Percentiles rank a stretch among this genome's conserved stretches.
These are phyloP conservation scores for human (Homo sapiens) DNA, from an alignment of 2,113 vertebrate genomes.

Conservation along the genomic window DNA sequence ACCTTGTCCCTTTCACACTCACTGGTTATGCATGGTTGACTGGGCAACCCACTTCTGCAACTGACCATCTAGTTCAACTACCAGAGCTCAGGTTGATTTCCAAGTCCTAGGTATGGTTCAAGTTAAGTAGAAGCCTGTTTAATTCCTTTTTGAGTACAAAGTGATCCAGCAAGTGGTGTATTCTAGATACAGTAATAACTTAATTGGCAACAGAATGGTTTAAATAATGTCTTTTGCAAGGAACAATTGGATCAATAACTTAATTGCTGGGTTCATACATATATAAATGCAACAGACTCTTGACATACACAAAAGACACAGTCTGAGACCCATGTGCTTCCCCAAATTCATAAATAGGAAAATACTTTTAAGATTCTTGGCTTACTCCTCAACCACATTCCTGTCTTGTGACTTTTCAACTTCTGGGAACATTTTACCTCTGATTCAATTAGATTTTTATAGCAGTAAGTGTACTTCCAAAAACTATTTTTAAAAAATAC, in stretches of 20 bases:
- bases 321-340: neutral
- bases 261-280: neutral
- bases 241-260: neutral
- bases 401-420: neutral
- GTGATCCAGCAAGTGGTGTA: neutral
- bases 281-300: neutral
- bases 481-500: neutral
- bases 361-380: neutral
- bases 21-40: slow-evolving; percentile 14
- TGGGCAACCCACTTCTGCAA: slow-evolving; percentile 35
- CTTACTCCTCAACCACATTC: neutral
- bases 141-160: neutral
- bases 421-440: neutral
- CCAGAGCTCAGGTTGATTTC: neutral
- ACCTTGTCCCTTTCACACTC: neutral
- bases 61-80: neutral
- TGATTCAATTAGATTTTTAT: neutral
- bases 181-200: neutral
- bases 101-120: neutral
- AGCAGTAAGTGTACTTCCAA: neutral
- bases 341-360: neutral
- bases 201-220: neutral
- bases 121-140: neutral
- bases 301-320: neutral
- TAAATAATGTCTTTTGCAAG: neutral